These are phyloP conservation scores for Acromyrmex echinatior DNA, from an alignment of 1,140 invertebrate genomes.

Conservation along the genomic window DNA sequence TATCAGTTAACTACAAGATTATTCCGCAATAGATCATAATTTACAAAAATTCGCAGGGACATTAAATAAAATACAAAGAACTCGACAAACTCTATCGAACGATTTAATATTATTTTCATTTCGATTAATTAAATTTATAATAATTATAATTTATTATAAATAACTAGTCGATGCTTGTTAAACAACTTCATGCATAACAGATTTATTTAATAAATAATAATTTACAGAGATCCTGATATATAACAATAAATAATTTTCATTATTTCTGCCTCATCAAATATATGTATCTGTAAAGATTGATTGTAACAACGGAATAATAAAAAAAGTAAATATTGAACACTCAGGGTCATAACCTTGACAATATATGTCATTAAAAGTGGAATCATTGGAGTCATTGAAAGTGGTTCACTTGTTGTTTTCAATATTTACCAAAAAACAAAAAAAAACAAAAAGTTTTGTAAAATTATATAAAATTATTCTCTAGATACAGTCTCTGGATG, in stretches of 20 bases:
- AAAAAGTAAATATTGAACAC: too few relatives aligned
- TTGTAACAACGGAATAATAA: not conserved
- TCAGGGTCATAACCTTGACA: too few relatives aligned
- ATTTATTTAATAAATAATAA: not conserved
- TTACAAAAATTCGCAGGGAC: not conserved
- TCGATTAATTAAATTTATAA: constrained; percentile 28
- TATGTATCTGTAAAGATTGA: not conserved
- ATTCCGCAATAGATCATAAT: not conserved
- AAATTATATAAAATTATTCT: constrained; percentile 52
- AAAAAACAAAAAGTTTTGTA: not conserved
- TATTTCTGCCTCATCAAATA: not conserved
- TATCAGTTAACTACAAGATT: not conserved
- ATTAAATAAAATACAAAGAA: not conserved
- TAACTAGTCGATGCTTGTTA: not conserved
- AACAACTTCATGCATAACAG: not conserved
- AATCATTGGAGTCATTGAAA: too few relatives aligned
- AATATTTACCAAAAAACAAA: not conserved
- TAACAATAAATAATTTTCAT: constrained; percentile 1
- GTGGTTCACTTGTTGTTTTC: too few relatives aligned
- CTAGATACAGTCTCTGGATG: constrained; percentile 78
- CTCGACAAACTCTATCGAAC: not conserved
- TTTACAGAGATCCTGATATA: not conserved
- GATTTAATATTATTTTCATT: constrained; percentile 36
- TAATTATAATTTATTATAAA: not conserved
- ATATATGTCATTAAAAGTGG: too few relatives aligned